phyloP scores from a whole-genome alignment of 2,888 invertebrate species.

The Coecobrya sp. region DNA sequence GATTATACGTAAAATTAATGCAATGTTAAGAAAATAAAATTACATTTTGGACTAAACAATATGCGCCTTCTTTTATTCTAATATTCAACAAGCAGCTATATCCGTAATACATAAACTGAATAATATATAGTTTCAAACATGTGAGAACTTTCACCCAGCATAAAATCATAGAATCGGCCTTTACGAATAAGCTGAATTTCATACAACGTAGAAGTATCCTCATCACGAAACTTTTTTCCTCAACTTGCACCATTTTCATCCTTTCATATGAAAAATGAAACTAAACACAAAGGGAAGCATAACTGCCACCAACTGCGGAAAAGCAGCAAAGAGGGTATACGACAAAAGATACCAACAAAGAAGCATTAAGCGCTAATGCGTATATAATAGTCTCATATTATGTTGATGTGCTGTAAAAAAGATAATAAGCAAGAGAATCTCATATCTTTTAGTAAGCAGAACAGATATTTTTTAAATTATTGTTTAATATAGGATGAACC shows the following conservation, averaged over 20 bases:
- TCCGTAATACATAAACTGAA: too few species aligned
- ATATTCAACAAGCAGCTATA: too few species aligned
- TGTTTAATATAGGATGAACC: too few species aligned
- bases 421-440: conserved; percentile 49
- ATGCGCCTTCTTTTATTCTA: background rate
- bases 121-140: too few species aligned
- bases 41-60: conserved; percentile 41
- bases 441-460: too few species aligned
- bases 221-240: background rate
- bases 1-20: conserved; percentile 19
- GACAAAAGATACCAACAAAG: conserved; percentile 37
- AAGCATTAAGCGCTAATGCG: conserved; percentile 65
- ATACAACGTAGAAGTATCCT: background rate
- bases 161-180: too few species aligned
- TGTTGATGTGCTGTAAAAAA: conserved; percentile 54
- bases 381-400: conserved; percentile 59
- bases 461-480: too few species aligned
- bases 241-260: background rate
- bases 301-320: background rate
- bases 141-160: too few species aligned
- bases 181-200: too few species aligned
- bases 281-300: background rate
- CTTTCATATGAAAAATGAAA: background rate
- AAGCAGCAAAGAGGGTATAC: too few species aligned
- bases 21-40: conserved; percentile 54